Evolutionary conservation across 2,113 vertebrate genomes (phyloP), one percentile per base, ranked within the genome.

Genomic region (Anoplopoma fimbria): DNA sequence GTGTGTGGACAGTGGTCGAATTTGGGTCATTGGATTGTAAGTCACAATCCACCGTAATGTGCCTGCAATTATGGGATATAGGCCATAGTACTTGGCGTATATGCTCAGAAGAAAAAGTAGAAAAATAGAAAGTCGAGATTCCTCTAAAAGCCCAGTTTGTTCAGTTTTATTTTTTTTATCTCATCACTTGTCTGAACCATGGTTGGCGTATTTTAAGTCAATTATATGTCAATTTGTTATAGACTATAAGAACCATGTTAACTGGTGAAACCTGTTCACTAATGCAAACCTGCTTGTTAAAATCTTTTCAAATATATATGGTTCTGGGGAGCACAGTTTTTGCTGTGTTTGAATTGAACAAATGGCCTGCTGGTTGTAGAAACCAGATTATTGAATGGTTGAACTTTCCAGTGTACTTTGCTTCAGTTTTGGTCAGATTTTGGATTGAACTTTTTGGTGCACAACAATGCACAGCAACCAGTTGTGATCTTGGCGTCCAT

Each of bases 1-100:
- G 34, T 55, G 25, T 38, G 15, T 57, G 27, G 58, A 63, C 4
- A 19, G 38, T 60, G n/a, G 55, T 38, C 62, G 42, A 42, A 27
- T 76, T 63, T 36, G 10, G 47, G 9, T 82, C 47, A 42, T 60
- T 21, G 17, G 1, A 21, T 64, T 63, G 55, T 69, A 31, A 60
- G 75, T 53, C 64, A 36, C 25, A 38, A 2, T 75, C 42, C n/a
- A 23, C 15, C 15, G 3, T 53, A 42, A 6, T 34, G 25, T 75
- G 25, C 64, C 33, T 21, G 21, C 27, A 6, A 65, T 49, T 65
- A 49, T 71, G 47, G 58, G 49, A 83, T 83, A 29, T 25, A 45
- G 36, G 23, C 47, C 36, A 45, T 29, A 34, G 15, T 29, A 51
- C 31, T 6, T 58, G 10, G 25, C 53, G 40, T 33, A 21, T 29